These are phyloP conservation scores for Microtus montanus DNA, from an alignment of 2,113 vertebrate genomes.

Conservation along the genomic window DNA sequence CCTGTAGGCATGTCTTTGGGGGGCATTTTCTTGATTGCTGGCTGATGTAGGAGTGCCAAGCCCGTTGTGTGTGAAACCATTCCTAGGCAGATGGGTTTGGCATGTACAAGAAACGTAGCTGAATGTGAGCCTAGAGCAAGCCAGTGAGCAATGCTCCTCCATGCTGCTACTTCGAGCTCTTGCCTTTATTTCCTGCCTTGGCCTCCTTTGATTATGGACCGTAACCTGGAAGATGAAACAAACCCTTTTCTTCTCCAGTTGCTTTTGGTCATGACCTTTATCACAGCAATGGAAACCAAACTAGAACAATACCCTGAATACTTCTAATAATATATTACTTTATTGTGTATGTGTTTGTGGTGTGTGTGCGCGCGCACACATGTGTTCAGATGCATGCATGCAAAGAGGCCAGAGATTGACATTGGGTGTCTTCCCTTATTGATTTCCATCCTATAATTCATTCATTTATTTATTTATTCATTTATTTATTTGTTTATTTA, in stretches of 20 bases:
- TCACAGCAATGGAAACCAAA: neutral
- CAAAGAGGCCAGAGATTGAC: neutral
- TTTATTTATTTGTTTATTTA: neutral
- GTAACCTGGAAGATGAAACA: neutral
- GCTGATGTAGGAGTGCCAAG: neutral
- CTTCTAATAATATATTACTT: neutral
- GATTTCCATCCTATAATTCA: neutral
- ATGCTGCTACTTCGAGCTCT: neutral
- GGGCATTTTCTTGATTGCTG: neutral
- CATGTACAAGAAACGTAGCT: neutral
- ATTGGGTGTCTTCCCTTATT: neutral
- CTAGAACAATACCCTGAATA: neutral
- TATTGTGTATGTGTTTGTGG: neutral
- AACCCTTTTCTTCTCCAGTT: neutral
- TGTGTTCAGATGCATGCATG: neutral
- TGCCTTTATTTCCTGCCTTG: neutral
- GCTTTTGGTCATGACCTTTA: neutral
- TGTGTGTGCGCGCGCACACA: neutral
- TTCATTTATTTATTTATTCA: neutral
- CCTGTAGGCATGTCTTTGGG: neutral
- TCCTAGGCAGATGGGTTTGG: neutral
- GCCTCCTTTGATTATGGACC: neutral
- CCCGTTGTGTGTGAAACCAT: neutral
- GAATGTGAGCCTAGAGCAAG: neutral
- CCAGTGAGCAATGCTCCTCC: neutral